Conservation (phyloP, 2,797 vertebrate genomes). For the Melanotaenia nigrans region DNA sequence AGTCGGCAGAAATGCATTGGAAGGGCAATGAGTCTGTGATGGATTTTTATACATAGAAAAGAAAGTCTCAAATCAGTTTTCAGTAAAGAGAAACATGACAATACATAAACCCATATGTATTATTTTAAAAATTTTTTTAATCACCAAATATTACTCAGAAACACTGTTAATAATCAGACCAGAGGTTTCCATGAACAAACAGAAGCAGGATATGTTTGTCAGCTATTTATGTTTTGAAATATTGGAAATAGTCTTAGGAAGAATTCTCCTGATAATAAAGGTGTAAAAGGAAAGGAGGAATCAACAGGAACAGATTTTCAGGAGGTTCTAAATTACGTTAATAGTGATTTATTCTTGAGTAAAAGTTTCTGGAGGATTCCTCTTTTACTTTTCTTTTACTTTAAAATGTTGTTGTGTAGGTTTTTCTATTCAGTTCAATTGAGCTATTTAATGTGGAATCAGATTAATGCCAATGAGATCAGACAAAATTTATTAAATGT, state of each 20-base stretch:
- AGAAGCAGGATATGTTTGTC: background rate
- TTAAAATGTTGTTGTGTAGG: no score
- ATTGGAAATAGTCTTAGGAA: background rate
- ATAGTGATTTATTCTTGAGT: no score
- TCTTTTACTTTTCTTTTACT: no score
- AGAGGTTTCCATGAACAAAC: background rate
- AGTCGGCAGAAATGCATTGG: conserved; percentile 20
- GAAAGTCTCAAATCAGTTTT: background rate
- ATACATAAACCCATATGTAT: background rate
- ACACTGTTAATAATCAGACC: background rate
- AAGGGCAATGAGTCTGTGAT: background rate
- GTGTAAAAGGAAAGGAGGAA: no score
- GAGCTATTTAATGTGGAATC: no score
- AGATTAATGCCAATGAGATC: no score
- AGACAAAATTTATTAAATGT: no score
- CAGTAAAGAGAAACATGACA: background rate
- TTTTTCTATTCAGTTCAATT: no score
- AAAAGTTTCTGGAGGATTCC: no score
- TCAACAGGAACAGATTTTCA: background rate
- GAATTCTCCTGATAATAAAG: background rate
- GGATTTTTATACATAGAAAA: background rate
- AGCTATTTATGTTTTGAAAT: background rate
- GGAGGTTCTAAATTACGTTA: no score
- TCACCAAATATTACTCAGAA: background rate
- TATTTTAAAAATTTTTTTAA: background rate